Conservation (phyloP, 2,888 invertebrate genomes). For the Chloroclystis v-ata region DNA sequence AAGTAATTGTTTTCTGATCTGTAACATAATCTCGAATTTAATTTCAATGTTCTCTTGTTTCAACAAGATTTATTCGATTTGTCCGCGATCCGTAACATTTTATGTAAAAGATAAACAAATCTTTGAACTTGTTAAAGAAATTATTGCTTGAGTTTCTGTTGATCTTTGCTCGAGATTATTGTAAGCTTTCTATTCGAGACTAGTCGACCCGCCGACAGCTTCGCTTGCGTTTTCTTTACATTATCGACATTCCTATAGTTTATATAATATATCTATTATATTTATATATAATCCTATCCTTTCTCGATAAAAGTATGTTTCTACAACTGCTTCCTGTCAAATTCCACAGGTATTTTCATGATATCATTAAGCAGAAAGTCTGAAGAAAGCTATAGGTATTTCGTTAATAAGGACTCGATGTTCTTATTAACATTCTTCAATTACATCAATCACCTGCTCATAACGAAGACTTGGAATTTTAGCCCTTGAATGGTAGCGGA, state of each 20-base stretch:
- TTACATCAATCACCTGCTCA: conserved; percentile 19
- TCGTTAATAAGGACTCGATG: conserved; percentile 10
- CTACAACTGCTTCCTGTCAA: conserved; percentile 10
- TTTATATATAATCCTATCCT: too few relatives aligned
- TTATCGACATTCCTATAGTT: too few relatives aligned
- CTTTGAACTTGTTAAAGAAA: too few relatives aligned
- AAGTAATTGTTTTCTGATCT: too few relatives aligned
- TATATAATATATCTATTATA: too few relatives aligned
- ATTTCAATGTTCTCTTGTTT: neutral
- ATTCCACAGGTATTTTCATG: conserved; percentile 5
- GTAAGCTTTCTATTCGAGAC: neutral
- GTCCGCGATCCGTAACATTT: too few relatives aligned
- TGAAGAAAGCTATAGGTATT: conserved; percentile 1
- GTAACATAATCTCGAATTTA: neutral
- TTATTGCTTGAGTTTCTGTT: neutral
- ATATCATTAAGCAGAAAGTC: conserved; percentile 10
- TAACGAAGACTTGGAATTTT: neutral
- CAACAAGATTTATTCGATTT: too few relatives aligned
- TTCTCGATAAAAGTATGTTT: too few relatives aligned
- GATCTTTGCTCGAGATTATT: too few relatives aligned
- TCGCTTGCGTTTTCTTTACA: too few relatives aligned
- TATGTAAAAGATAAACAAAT: too few relatives aligned
- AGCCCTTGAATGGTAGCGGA: neutral
- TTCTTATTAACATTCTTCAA: conserved; percentile 18
- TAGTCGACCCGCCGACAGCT: too few relatives aligned